These are phyloP conservation scores for Hippocampus comes DNA, from an alignment of 2,113 vertebrate species.

Conservation along the genomic window DNA sequence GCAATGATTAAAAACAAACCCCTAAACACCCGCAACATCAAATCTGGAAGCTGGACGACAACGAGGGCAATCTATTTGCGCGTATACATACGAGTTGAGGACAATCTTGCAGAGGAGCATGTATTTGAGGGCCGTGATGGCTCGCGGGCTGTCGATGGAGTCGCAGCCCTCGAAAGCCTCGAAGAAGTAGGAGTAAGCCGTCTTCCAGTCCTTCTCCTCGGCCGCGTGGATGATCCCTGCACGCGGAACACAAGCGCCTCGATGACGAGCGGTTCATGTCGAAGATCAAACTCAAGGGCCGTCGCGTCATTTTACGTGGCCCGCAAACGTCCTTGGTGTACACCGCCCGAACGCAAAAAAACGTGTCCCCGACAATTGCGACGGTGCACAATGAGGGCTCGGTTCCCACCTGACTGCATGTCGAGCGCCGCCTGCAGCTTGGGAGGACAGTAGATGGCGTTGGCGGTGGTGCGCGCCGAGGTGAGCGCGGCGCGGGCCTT, in stretches of 20 bases:
- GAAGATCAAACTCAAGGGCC: no score
- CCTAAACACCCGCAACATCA: neutral
- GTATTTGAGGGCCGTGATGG: conserved; percentile 96
- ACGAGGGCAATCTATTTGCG: neutral
- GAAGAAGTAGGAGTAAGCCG: conserved; percentile 97
- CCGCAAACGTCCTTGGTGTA: no score
- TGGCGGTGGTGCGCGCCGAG: conserved; percentile 96
- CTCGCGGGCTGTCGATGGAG: conserved; percentile 91
- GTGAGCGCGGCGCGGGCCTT: conserved; percentile 98
- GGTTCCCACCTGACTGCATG: conserved; percentile 91
- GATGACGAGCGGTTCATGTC: neutral
- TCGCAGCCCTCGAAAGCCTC: conserved; percentile 98
- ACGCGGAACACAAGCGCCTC: neutral
- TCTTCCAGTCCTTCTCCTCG: conserved; percentile 99
- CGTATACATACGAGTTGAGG: conserved; percentile 84
- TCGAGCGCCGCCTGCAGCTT: conserved; percentile 97
- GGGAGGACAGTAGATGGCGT: conserved; percentile 97
- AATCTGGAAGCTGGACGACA: neutral
- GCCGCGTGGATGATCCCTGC: conserved; percentile 97
- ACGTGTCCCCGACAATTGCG: no score
- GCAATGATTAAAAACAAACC: neutral
- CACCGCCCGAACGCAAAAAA: no score
- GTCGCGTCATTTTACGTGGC: no score
- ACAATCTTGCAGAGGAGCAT: conserved; percentile 99
- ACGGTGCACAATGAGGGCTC: neutral